Evolutionary conservation across 2,888 invertebrate genomes (phyloP), one percentile per base, ranked within the genome.

Genomic region (Scelioninae gen. 2): DNA sequence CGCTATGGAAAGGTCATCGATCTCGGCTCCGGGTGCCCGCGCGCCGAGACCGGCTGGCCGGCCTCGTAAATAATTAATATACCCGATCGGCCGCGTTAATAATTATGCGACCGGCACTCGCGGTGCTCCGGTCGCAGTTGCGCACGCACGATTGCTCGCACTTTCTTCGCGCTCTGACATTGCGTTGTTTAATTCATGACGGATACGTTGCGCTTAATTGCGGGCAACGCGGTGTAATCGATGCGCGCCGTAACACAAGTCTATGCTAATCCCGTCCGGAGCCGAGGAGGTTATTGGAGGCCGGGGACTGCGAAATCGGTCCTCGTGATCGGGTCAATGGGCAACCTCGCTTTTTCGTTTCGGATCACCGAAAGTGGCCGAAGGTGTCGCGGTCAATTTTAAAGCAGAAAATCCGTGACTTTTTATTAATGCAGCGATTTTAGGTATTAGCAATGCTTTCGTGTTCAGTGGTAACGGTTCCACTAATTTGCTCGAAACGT

Each of bases 61-160:
- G 46, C 58, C 25, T 45, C 45, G 70, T 50, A 25, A 37, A 65
- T 71, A 63, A 60, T 71, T 71, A 71, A 65, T 65, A 58, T 35
- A 67, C 33, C 43, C 39, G 19, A 60, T 52, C 31, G 37, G 43
- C 13, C 52, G 58, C 53, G 65, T 65, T 65, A 41, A 72, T 60
- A 45, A 68, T 71, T 70, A 53, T 57, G 41, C 57, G 13, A 25
- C 48, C 50, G 5, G 5, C 11, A 33, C 5, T 25, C 31, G 18
- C 45, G 58, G 39, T 19, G 37, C 25, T n/a, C 11, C 19, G 25
- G 25, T 13, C 15, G 9, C 41, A n/a, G n/a, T n/a, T n/a, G 41
- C 31, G 31, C 31, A 28, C 15, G 31, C 41, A 25, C 41, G 7
- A 16, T 22, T 37, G 41, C 19, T 39, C 10, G 7, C 16, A 16